A percentile compares a stretch with the other conserved stretches of the same genome.
These are phyloP conservation scores for Drosophila mayaguana DNA, from an alignment of 2,888 invertebrate species.

Conservation along the genomic window DNA sequence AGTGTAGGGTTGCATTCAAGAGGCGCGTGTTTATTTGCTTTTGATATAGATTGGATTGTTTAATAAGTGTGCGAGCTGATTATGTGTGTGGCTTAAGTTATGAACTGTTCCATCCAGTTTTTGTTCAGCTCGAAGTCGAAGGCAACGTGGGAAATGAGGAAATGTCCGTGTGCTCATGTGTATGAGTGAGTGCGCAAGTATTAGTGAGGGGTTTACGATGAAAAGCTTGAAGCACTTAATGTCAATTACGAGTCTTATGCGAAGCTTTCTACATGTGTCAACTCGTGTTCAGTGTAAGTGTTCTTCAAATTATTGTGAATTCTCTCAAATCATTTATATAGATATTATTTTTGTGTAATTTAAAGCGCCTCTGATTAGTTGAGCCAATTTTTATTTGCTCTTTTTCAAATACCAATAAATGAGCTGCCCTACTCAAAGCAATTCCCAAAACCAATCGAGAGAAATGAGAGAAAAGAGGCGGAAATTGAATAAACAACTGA, in stretches of 20 bases:
- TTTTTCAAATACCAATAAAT: constrained; percentile 26
- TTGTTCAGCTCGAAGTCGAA: constrained; percentile 8
- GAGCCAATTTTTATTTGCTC: constrained; percentile 20
- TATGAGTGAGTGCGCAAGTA: neutral
- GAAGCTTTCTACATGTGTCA: neutral
- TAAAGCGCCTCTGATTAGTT: constrained; percentile 19
- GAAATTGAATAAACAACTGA: constrained; percentile 78
- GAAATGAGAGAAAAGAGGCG: constrained; percentile 42
- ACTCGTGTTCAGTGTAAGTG: neutral
- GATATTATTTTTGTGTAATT: neutral
- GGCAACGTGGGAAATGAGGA: constrained; percentile 16
- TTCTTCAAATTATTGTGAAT: neutral
- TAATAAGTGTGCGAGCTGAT: constrained; percentile 58
- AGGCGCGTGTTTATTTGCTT: constrained; percentile 76
- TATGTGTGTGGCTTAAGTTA: constrained; percentile 61
- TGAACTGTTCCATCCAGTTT: constrained; percentile 38
- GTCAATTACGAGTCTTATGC: neutral
- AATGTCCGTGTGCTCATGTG: neutral
- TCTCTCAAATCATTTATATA: neutral
- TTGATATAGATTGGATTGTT: constrained; percentile 76
- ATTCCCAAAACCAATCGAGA: constrained; percentile 59
- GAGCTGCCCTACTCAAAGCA: constrained; percentile 10
- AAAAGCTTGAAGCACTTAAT: neutral
- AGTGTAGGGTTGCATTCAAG: constrained; percentile 49
- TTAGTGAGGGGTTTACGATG: neutral